phyloP scores from a whole-genome alignment of 1,140 invertebrate species.

The Pogonomyrmex barbatus region DNA sequence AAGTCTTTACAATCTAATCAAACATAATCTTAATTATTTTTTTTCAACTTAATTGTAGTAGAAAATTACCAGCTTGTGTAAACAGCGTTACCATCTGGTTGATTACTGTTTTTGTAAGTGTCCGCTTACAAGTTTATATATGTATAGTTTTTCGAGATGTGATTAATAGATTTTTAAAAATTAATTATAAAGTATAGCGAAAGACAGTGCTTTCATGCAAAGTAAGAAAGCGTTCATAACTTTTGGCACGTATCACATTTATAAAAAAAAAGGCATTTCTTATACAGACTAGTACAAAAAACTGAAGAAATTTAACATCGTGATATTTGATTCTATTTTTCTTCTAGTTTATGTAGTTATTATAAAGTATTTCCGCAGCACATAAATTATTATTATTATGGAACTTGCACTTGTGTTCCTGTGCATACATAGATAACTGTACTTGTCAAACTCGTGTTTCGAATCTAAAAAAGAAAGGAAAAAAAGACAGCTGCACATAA shows the following conservation, averaged over 20 bases:
- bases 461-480: slow-evolving; percentile 9
- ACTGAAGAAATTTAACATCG: slow-evolving; percentile 16
- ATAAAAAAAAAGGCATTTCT: background rate
- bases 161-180: background rate
- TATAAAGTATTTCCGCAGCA: slow-evolving; percentile 23
- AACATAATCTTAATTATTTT: background rate
- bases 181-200: background rate
- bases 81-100: slow-evolving; percentile 11
- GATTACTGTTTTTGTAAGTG: background rate
- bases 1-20: background rate
- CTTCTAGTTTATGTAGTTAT: background rate
- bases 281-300: slow-evolving; percentile 14
- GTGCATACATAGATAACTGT: slow-evolving; percentile 22
- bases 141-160: slow-evolving; percentile 10
- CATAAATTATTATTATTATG: slow-evolving; percentile 30
- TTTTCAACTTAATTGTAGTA: background rate
- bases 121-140: background rate
- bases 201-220: background rate
- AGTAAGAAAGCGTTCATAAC: slow-evolving; percentile 4
- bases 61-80: background rate
- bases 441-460: slow-evolving; percentile 23
- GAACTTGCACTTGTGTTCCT: slow-evolving; percentile 15
- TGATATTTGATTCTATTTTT: slow-evolving; percentile 26
- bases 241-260: slow-evolving; percentile 52
- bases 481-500: background rate